A percentile compares a stretch with the other conserved stretches of the same genome.
Conservation (phyloP, 2,888 invertebrate genomes). For the Rhogogaster chlorosoma region DNA sequence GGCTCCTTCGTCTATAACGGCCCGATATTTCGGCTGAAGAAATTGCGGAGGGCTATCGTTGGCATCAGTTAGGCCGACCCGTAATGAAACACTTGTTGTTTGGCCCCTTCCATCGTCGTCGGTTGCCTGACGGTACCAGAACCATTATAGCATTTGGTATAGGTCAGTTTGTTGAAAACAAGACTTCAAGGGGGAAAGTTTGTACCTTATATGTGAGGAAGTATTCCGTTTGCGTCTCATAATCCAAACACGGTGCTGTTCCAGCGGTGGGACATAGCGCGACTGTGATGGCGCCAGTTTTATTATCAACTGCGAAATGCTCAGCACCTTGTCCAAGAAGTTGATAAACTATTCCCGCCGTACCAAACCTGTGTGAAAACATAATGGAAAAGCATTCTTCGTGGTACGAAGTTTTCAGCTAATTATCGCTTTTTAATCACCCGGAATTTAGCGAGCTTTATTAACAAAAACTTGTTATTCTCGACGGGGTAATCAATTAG, state of each 20-base stretch:
- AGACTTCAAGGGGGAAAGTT: not conserved
- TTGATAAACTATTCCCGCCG: constrained; percentile 90
- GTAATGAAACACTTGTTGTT: constrained; percentile 88
- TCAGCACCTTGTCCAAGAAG: constrained; percentile 91
- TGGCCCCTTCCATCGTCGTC: constrained; percentile 91
- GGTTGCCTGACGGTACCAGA: constrained; percentile 82
- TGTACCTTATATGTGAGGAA: constrained; percentile 90
- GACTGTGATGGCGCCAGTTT: constrained; percentile 90
- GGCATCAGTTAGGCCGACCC: constrained; percentile 89
- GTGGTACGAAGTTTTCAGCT: constrained; percentile 14
- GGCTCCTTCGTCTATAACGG: constrained; percentile 92
- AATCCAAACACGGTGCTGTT: constrained; percentile 88
- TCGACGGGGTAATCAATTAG: constrained; percentile 16
- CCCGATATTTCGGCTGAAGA: constrained; percentile 86
- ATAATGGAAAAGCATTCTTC: constrained; percentile 6
- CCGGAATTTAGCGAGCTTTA: constrained; percentile 11
- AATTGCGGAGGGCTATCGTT: constrained; percentile 95
- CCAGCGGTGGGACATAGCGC: constrained; percentile 87
- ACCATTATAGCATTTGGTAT: not conserved
- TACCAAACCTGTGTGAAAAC: constrained; percentile 82
- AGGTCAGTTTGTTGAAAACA: not conserved
- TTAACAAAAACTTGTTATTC: constrained; percentile 42
- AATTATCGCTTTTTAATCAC: constrained; percentile 30
- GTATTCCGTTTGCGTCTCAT: constrained; percentile 89
- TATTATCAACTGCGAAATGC: constrained; percentile 88